Conservation (phyloP, 2,888 invertebrate genomes). For the Acrocera orbiculus region DNA sequence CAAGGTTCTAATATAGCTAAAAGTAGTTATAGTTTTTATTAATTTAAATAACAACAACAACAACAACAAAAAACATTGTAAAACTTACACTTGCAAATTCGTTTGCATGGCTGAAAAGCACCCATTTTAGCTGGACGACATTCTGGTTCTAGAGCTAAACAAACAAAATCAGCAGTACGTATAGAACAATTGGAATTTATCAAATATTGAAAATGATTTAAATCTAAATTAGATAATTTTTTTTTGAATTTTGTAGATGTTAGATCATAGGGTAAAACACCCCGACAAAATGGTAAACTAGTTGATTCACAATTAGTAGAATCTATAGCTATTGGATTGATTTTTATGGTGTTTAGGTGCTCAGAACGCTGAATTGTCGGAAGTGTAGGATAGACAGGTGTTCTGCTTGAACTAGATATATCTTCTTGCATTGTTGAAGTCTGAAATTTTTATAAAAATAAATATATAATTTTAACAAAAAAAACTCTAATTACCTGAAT, state of each 20-base stretch:
- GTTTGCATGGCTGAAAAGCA: slow-evolving; percentile 43
- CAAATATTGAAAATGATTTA: slow-evolving; percentile 41
- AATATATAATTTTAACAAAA: background rate
- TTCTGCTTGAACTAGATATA: slow-evolving; percentile 34
- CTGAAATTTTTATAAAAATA: slow-evolving; percentile 4
- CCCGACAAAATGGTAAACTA: slow-evolving; percentile 35
- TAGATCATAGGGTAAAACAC: slow-evolving; percentile 47
- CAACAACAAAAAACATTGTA: background rate
- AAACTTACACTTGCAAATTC: slow-evolving; percentile 46
- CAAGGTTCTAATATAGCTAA: slow-evolving; percentile 44
- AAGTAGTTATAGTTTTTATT: slow-evolving; percentile 18
- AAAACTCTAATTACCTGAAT: slow-evolving; percentile 9
- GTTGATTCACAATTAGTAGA: slow-evolving; percentile 26
- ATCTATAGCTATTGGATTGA: slow-evolving; percentile 6
- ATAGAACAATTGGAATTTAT: slow-evolving; percentile 45
- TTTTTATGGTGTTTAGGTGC: no score
- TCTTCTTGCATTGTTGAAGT: no score
- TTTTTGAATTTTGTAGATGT: slow-evolving; percentile 32
- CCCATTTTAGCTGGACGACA: slow-evolving; percentile 41
- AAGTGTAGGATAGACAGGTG: slow-evolving; percentile 45
- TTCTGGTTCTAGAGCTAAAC: slow-evolving; percentile 47
- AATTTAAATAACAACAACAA: background rate
- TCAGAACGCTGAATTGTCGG: slow-evolving; percentile 29
- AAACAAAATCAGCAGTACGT: slow-evolving; percentile 41
- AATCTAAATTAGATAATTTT: slow-evolving; percentile 18